phyloP scores from a whole-genome alignment of 2,888 invertebrate species.

The Pollenia griseotomentosa region DNA sequence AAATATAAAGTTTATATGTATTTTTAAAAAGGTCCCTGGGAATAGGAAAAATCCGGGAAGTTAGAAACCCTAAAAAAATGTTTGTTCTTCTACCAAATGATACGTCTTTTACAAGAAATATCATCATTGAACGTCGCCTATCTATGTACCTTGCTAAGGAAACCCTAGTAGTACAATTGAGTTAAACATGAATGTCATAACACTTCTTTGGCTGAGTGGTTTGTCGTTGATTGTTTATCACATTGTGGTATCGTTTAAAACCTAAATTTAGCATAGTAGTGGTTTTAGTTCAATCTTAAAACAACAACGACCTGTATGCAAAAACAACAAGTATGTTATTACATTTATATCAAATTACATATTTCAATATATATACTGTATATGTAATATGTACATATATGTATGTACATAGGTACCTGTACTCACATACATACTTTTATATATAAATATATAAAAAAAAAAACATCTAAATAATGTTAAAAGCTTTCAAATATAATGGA shows the following conservation, averaged over 20 bases:
- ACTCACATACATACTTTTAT: no score
- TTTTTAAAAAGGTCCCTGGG: no score
- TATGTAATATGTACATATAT: not conserved
- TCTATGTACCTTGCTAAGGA: conserved; percentile 44
- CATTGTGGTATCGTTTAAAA: conserved; percentile 23
- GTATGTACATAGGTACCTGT: not conserved
- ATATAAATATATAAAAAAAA: not conserved
- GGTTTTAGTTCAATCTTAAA: not conserved
- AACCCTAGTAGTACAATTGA: conserved; percentile 59
- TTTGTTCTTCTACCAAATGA: no score
- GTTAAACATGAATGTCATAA: conserved; percentile 10
- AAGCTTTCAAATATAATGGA: not conserved
- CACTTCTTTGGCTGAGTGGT: not conserved
- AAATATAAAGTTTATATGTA: no score
- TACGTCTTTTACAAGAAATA: no score
- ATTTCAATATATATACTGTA: no score
- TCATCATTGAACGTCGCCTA: not conserved
- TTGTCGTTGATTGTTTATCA: conserved; percentile 20
- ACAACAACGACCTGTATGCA: not conserved
- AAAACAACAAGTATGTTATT: not conserved
- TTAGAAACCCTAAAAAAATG: no score
- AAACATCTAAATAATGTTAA: not conserved
- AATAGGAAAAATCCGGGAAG: no score
- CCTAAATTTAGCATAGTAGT: conserved; percentile 24
- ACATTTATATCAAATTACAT: no score